These are phyloP conservation scores for Aporophyla lueneburgensis DNA, from an alignment of 2,888 invertebrate species.

Conservation along the genomic window DNA sequence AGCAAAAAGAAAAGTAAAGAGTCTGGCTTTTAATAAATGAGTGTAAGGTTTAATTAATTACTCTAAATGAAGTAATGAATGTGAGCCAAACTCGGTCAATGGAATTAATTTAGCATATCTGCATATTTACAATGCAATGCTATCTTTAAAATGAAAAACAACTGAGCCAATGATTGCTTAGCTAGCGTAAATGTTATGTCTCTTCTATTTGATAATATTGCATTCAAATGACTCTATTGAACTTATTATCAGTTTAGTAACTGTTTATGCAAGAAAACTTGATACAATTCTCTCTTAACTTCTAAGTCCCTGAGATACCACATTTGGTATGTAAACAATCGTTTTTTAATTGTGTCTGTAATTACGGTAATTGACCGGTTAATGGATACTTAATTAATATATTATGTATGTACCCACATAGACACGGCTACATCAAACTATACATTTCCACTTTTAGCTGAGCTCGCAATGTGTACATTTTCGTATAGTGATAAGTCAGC, in stretches of 20 bases:
- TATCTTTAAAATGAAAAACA: constrained; percentile 13
- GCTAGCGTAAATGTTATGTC: constrained; percentile 19
- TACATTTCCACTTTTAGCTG: too few species aligned
- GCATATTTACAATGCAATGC: constrained; percentile 3
- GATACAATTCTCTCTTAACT: constrained; percentile 17
- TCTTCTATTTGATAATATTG: constrained; percentile 31
- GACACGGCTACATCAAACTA: too few species aligned
- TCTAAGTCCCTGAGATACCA: too few species aligned
- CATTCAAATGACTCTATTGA: constrained; percentile 46
- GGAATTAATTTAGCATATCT: not conserved
- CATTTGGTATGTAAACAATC: too few species aligned
- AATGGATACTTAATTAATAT: too few species aligned
- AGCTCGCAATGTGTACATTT: too few species aligned
- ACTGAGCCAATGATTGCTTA: constrained; percentile 6
- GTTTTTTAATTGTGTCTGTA: too few species aligned
- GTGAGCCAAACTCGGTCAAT: constrained; percentile 3
- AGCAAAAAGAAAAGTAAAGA: too few species aligned
- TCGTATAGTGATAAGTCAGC: too few species aligned
- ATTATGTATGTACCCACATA: too few species aligned
- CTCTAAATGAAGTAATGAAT: constrained; percentile 5
- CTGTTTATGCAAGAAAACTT: constrained; percentile 23
- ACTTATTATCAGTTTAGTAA: constrained; percentile 43
- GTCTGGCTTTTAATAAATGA: not conserved
- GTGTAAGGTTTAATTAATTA: constrained; percentile 22
- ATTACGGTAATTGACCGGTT: too few species aligned